Percentiles rank a stretch among this genome's conserved stretches.
Evolutionary conservation across 2,113 vertebrate species (phyloP).

Genomic region (Numenius arquata): DNA sequence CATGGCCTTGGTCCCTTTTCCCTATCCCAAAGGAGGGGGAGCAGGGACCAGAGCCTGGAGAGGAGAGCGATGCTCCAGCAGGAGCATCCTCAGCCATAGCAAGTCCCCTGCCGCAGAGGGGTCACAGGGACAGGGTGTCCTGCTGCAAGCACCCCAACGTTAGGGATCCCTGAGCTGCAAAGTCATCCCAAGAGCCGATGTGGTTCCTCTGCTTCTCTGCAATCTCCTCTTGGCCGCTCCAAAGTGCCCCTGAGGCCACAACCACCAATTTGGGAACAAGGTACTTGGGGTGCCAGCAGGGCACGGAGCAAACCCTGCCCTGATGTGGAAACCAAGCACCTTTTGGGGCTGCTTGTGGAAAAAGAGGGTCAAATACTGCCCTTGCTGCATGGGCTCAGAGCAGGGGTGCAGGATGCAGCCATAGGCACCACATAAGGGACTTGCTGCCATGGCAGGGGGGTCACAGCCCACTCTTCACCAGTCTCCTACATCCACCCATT

Average conservation of each 20-base stretch:
- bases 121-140: background rate
- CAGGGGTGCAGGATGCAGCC: background rate
- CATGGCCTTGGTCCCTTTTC: background rate
- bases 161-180: background rate
- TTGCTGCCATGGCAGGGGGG: background rate
- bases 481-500: background rate
- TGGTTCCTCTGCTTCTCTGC: background rate
- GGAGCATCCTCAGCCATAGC: background rate
- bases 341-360: background rate
- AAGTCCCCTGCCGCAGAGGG: background rate
- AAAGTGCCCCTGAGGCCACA: rapidly evolving
- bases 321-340: background rate
- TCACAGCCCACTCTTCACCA: rapidly evolving
- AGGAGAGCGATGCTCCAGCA: background rate
- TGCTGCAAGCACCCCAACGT: background rate
- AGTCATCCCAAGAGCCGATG: background rate
- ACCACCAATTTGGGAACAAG: background rate
- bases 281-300: background rate
- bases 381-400: background rate
- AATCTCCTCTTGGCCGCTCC: background rate
- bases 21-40: background rate
- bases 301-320: background rate
- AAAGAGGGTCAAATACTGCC: background rate
- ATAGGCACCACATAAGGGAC: rapidly evolving
- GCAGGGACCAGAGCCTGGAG: rapidly evolving